phyloP scores from a whole-genome alignment of 2,888 invertebrate species.

The Allolobophora icterica region DNA sequence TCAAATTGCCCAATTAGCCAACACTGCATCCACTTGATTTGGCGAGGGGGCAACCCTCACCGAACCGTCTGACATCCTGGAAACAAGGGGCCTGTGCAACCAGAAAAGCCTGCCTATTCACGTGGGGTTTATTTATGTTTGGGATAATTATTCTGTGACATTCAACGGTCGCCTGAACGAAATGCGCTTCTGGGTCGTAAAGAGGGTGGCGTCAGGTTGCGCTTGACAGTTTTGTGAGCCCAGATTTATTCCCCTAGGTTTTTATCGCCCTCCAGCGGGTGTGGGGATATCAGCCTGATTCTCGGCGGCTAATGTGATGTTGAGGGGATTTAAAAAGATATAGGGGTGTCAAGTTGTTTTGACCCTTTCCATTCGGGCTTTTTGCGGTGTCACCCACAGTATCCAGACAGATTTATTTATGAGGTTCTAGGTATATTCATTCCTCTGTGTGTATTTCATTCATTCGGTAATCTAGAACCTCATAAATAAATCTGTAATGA shows the following conservation, averaged over 20 bases:
- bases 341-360: no score
- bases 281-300: neutral
- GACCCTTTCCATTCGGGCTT: neutral
- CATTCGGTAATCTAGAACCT: neutral
- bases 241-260: neutral
- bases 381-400: neutral
- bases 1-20: neutral
- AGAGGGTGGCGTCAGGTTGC: neutral
- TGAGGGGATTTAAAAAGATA: no score
- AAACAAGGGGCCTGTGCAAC: neutral
- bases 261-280: slow-evolving; percentile 7
- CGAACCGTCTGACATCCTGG: neutral
- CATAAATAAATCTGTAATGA: neutral
- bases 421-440: no score
- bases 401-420: no score
- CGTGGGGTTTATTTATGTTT: slow-evolving; percentile 3
- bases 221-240: neutral
- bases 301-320: neutral
- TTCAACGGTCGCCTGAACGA: neutral
- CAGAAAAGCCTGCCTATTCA: neutral
- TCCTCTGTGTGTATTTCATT: no score
- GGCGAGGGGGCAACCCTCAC: neutral
- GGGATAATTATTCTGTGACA: slow-evolving; percentile 1
- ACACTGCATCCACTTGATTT: neutral
- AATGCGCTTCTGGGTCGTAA: neutral